Base-by-base conservation (phyloP, 2,888 invertebrate genomes). In the Microctonus hyperodae region DNA sequence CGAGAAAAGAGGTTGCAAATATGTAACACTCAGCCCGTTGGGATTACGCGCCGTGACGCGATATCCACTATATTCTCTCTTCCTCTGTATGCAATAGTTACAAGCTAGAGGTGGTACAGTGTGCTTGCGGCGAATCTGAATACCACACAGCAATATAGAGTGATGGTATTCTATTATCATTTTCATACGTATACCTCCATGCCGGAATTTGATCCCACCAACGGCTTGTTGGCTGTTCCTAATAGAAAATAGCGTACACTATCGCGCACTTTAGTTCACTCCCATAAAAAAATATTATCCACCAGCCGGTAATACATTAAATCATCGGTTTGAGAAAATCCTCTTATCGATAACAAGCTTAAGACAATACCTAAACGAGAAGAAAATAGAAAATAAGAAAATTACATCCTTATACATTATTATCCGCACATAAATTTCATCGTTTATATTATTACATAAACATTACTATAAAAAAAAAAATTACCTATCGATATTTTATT, bases 41-140 rank as follows among this genome's bases (percentile, higher is more conserved):
- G 77, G 78, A 80, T 80, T 77, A 79, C 71, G 74, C 70, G 65
- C 59, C 69, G 77, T 77, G 77, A 78, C 63, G 70, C 72, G 74
- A 79, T 77, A 75, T 68, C 64, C 53, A 64, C 50, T 63, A 66
- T 66, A 61, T 53, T 53, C 40, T 58, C 50, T 40, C 60, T 61
- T 53, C 64, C 40, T 61, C 40, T 60, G 31, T 9, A 44, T 44
- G 16, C 16, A 7, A 16, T 44, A 44, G 44, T n/a, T n/a, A n/a
- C 37, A 13, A 13, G n/a, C 37, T n/a, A 37, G n/a, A 37, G 37
- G 37, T n/a, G 37, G 44, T 44, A 56, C 56, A 63, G 63, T 35
- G 57, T 57, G 58, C 67, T 62, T 62, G 57, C 28, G 67, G 62
- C 57, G 51, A 67, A 63, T 67, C 57, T 67, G 51, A 25, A 61